Evolutionary conservation across 1,140 invertebrate species (phyloP).

Genomic region (Macrocentrus cingulum): DNA sequence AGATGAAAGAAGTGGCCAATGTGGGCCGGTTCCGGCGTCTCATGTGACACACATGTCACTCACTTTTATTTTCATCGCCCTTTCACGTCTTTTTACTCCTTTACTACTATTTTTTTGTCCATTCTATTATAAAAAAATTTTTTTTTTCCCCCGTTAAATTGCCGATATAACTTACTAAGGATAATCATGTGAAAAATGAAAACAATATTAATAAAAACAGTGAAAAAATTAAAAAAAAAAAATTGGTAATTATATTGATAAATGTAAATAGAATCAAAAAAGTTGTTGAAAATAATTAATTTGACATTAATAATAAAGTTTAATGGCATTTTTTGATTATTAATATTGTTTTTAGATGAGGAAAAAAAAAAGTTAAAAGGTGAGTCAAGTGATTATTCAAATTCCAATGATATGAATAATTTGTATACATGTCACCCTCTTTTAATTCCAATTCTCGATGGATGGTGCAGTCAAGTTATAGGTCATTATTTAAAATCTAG

Average conservation of each 20-base stretch:
- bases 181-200: no score
- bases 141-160: background rate
- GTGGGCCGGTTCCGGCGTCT: slow-evolving; percentile 58
- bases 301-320: no score
- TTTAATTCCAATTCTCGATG: background rate
- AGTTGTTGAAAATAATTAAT: no score
- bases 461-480: background rate
- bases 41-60: slow-evolving; percentile 54
- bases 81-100: slow-evolving; percentile 36
- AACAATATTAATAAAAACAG: no score
- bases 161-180: no score
- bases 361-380: no score
- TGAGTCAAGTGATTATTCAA: no score
- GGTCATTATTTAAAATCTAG: background rate
- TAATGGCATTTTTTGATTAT: no score
- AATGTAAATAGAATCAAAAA: no score
- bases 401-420: background rate
- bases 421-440: background rate
- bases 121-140: background rate
- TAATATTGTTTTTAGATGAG: no score
- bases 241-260: no score
- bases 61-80: slow-evolving; percentile 51
- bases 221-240: no score
- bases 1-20: slow-evolving; percentile 61
- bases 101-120: slow-evolving; percentile 26